phyloP scores from a whole-genome alignment of 2,888 invertebrate genomes.

The Agrochola macilenta region DNA sequence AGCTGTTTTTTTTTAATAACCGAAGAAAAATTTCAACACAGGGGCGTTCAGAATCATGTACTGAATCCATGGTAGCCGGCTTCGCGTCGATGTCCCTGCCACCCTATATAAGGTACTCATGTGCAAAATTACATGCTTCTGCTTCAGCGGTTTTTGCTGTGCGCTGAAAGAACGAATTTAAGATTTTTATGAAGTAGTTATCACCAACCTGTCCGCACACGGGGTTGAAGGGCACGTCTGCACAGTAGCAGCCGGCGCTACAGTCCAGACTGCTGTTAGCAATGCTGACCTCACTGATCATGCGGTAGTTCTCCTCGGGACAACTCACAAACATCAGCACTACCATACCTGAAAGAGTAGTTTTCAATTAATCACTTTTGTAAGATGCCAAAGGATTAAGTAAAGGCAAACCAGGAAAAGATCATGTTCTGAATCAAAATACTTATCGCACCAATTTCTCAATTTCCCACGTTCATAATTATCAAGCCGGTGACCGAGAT shows the following conservation, averaged over 20 bases:
- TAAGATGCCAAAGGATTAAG: not conserved
- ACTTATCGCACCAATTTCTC: not conserved
- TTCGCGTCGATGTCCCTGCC: too few species aligned
- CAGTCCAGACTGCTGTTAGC: constrained; percentile 84
- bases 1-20: too few species aligned
- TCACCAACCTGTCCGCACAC: constrained; percentile 93
- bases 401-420: not conserved
- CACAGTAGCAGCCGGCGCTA: constrained; percentile 93
- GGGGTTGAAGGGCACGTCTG: constrained; percentile 94
- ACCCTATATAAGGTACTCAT: too few species aligned
- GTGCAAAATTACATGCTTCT: not conserved
- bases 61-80: too few species aligned
- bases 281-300: constrained; percentile 85
- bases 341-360: constrained; percentile 92
- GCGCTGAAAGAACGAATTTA: not conserved
- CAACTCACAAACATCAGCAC: constrained; percentile 97
- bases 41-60: too few species aligned
- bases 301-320: constrained; percentile 95
- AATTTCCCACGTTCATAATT: not conserved
- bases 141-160: not conserved
- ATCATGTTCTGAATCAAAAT: not conserved
- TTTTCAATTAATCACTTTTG: constrained; percentile 1
- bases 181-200: not conserved
- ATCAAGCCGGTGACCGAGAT: not conserved
- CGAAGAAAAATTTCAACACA: too few species aligned